A percentile compares a stretch with the other conserved stretches of the same genome.
Conservation (phyloP, 2,113 vertebrate species). For the Ranitomeya variabilis region DNA sequence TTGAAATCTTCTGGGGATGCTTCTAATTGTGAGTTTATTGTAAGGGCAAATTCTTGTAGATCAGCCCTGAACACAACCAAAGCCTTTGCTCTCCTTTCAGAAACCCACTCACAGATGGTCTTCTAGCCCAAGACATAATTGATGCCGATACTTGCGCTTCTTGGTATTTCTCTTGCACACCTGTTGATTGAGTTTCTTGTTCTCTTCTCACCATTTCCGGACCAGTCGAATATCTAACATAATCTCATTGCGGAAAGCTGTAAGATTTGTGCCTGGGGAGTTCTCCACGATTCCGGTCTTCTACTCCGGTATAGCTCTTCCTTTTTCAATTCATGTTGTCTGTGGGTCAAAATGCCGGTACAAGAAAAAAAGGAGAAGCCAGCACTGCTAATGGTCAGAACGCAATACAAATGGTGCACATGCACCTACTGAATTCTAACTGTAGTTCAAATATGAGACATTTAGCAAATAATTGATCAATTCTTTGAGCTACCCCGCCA, state of each 20-base stretch:
- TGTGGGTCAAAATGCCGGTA: no score
- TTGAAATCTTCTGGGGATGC: no score
- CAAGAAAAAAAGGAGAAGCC: no score
- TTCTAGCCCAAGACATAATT: constrained; percentile 29
- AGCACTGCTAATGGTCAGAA: no score
- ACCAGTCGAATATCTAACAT: neutral
- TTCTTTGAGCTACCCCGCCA: no score
- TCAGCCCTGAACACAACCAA: constrained; percentile 20
- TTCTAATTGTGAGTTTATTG: no score
- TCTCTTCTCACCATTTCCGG: neutral
- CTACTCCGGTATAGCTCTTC: neutral
- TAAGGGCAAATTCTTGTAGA: no score
- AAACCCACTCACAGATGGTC: constrained; percentile 45
- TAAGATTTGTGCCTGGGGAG: neutral
- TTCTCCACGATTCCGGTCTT: neutral
- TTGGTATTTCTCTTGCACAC: neutral
- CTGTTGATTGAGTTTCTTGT: neutral
- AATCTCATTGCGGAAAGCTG: neutral
- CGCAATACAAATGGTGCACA: no score
- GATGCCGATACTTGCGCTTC: neutral
- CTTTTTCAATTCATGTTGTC: no score
- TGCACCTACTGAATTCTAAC: no score
- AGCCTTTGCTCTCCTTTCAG: constrained; percentile 34
- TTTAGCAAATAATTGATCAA: no score
- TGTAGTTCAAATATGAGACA: no score